Conservation (phyloP, 2,888 invertebrate species). For the Alviniconcha strummeri region DNA sequence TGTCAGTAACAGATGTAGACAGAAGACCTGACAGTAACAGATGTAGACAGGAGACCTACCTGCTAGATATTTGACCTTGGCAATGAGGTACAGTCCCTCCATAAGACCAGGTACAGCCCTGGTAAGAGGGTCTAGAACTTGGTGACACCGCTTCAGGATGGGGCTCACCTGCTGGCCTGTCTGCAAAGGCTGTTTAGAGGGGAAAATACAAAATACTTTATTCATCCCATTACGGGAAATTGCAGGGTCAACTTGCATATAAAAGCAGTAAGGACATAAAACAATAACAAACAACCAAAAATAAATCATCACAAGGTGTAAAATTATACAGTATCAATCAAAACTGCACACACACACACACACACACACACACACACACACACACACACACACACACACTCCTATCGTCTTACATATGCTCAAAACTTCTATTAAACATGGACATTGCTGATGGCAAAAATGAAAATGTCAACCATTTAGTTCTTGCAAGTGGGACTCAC, state of each 20-base stretch:
- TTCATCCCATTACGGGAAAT: not conserved
- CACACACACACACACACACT: constrained; percentile 9
- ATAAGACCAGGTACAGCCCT: constrained; percentile 88
- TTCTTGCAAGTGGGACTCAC: too few relatives aligned
- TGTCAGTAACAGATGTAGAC: too few relatives aligned
- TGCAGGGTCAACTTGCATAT: not conserved
- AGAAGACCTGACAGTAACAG: too few relatives aligned
- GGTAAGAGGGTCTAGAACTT: constrained; percentile 83
- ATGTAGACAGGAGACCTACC: constrained; percentile 50
- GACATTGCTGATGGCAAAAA: too few relatives aligned
- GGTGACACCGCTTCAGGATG: constrained; percentile 78
- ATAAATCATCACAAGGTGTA: not conserved
- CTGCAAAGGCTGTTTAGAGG: constrained; percentile 78
- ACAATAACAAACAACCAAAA: not conserved
- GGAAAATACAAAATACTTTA: not conserved
- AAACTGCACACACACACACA: not conserved
- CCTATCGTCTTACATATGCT: too few relatives aligned
- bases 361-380: constrained; percentile 10
- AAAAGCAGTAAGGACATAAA: not conserved
- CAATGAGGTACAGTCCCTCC: constrained; percentile 79
- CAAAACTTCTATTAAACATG: too few relatives aligned
- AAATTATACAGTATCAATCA: too few relatives aligned
- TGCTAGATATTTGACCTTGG: constrained; percentile 86
- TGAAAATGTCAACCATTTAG: too few relatives aligned
- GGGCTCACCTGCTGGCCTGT: constrained; percentile 75